A percentile compares a stretch with the other conserved stretches of the same genome.
Conservation (phyloP, 2,888 invertebrate species). For the Diaphora mendica region DNA sequence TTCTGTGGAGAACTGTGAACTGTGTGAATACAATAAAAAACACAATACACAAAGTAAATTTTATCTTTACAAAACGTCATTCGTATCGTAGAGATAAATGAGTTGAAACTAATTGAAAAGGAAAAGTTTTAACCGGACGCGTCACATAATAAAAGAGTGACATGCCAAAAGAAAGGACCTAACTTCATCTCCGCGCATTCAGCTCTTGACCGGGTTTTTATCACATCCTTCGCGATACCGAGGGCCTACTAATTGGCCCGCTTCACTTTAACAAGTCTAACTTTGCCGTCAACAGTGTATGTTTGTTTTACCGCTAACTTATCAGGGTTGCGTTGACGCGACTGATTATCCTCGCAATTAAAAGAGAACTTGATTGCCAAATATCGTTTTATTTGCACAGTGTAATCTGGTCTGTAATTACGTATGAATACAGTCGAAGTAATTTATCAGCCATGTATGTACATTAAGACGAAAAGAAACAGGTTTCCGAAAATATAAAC, state of each 20-base stretch:
- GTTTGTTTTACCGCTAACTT: slow-evolving; percentile 62
- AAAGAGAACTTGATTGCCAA: slow-evolving; percentile 29
- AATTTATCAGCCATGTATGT: not conserved
- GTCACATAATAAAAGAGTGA: not conserved
- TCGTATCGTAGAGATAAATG: not conserved
- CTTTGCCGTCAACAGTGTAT: slow-evolving; percentile 54
- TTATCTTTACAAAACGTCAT: not conserved
- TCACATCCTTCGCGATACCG: slow-evolving; percentile 41
- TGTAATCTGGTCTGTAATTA: slow-evolving; percentile 8
- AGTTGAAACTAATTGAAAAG: not conserved
- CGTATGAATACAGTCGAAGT: not conserved
- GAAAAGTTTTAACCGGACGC: not conserved
- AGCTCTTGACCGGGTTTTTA: slow-evolving; percentile 45
- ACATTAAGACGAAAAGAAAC: not conserved
- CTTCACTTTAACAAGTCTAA: slow-evolving; percentile 57
- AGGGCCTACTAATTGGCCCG: slow-evolving; percentile 56
- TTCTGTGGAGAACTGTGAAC: not conserved
- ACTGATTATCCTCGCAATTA: slow-evolving; percentile 41
- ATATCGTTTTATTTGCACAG: slow-evolving; percentile 28
- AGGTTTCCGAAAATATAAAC: not conserved
- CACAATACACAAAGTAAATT: not conserved
- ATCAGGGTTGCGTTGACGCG: slow-evolving; percentile 43
- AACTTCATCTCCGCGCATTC: slow-evolving; percentile 20
- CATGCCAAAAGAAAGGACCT: not conserved
- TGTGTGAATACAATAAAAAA: no score